phyloP scores from a whole-genome alignment of 2,888 invertebrate genomes.

The Chorisops tibialis region DNA sequence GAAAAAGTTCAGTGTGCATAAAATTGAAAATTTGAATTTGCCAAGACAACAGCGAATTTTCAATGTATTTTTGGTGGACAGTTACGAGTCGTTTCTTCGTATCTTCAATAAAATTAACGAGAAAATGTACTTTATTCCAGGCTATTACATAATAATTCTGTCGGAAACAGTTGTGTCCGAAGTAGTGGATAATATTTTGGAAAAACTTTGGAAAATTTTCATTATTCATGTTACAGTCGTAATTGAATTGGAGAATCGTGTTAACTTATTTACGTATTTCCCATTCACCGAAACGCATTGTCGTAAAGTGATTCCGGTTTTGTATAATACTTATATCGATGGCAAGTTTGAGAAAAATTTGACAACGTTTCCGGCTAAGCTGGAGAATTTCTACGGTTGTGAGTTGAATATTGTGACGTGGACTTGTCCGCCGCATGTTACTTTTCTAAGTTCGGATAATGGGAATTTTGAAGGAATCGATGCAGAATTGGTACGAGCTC shows the following conservation, averaged over 20 bases:
- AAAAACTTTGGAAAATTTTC: not conserved
- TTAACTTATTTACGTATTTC: conserved; percentile 16
- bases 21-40: not conserved
- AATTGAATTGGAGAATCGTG: not conserved
- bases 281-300: conserved; percentile 10
- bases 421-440: conserved; percentile 22
- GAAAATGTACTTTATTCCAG: not conserved
- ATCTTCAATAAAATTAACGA: conserved; percentile 6
- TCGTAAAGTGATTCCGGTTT: not conserved
- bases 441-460: conserved; percentile 1
- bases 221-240: not conserved
- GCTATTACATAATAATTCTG: conserved; percentile 5
- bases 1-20: not conserved
- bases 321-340: not conserved
- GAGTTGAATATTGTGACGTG: conserved; percentile 24
- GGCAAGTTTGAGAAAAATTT: not conserved
- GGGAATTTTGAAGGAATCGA: conserved; percentile 28
- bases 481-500: conserved; percentile 21
- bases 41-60: too few relatives aligned
- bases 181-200: not conserved
- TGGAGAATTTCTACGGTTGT: conserved; percentile 26
- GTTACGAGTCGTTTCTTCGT: not conserved
- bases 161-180: not conserved
- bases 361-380: conserved; percentile 27
- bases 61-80: conserved; percentile 3